Conservation (phyloP, 1,140 invertebrate species). For the Paracyclopina nana region DNA sequence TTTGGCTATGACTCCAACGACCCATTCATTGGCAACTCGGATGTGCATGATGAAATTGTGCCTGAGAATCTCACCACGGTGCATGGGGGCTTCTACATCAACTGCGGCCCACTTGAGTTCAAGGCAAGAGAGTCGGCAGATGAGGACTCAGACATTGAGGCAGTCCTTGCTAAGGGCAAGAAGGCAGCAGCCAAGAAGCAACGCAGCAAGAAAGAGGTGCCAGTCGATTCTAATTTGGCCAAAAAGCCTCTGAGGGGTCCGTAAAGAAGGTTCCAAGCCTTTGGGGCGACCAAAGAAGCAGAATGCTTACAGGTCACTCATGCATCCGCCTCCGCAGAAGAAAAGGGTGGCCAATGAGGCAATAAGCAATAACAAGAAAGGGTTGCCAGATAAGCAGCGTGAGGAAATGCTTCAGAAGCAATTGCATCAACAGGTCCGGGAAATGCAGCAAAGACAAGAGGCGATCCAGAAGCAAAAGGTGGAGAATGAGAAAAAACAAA, state of each 20-base stretch:
- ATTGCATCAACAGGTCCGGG: not conserved
- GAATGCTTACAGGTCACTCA: not conserved
- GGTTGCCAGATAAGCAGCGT: not conserved
- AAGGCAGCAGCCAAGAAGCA: not conserved
- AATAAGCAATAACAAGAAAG: not conserved
- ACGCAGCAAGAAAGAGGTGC: not conserved
- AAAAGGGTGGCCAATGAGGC: no score
- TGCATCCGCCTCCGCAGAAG: no score
- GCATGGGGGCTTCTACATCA: slow-evolving; percentile 90
- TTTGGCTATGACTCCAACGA: slow-evolving; percentile 88
- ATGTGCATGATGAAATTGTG: slow-evolving; percentile 83
- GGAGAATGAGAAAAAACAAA: no score
- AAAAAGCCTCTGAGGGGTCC: not conserved
- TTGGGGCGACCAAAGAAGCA: slow-evolving; percentile 1
- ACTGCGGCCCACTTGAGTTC: slow-evolving; percentile 71
- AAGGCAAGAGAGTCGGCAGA: slow-evolving; percentile 36
- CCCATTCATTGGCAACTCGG: slow-evolving; percentile 90
- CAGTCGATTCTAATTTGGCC: no score
- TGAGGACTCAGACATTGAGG: slow-evolving; percentile 22
- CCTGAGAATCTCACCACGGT: slow-evolving; percentile 68
- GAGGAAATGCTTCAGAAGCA: no score
- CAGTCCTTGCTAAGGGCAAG: not conserved
- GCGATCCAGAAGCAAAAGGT: no score
- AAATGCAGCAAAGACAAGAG: no score
- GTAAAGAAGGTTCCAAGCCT: not conserved